Evolutionary conservation across 2,888 invertebrate genomes (phyloP).

Genomic region (Nephrotoma flavescens): DNA sequence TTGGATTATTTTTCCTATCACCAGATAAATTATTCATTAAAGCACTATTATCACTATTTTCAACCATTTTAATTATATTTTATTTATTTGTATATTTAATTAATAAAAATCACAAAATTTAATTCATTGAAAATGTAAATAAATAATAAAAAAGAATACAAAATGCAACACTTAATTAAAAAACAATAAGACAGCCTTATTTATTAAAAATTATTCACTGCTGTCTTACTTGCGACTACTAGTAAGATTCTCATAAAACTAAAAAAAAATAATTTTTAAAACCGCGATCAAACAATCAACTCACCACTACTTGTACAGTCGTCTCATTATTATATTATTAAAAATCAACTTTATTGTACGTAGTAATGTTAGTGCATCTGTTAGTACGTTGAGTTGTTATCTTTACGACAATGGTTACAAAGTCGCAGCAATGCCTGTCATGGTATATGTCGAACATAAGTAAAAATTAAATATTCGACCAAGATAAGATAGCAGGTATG

Average conservation of each 20-base stretch:
- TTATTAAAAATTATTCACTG: neutral
- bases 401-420: neutral
- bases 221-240: neutral
- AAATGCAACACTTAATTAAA: neutral
- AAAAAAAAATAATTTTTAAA: neutral
- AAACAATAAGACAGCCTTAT: neutral
- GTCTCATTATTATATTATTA: neutral
- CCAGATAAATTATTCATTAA: conserved; percentile 26
- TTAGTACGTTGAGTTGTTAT: neutral
- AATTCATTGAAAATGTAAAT: conserved; percentile 1
- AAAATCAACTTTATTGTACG: neutral
- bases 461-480: neutral
- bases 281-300: neutral
- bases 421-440: too few relatives aligned
- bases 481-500: neutral
- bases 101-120: conserved; percentile 1
- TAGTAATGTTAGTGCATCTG: neutral
- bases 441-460: neutral
- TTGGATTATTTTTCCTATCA: conserved; percentile 25
- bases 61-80: conserved; percentile 24
- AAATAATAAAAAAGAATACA: neutral
- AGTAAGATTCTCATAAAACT: neutral
- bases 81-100: conserved; percentile 7
- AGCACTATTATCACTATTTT: conserved; percentile 23
- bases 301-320: neutral